Evolutionary conservation across 2,113 vertebrate genomes (phyloP).

Genomic region (Rhipidura dahli): DNA sequence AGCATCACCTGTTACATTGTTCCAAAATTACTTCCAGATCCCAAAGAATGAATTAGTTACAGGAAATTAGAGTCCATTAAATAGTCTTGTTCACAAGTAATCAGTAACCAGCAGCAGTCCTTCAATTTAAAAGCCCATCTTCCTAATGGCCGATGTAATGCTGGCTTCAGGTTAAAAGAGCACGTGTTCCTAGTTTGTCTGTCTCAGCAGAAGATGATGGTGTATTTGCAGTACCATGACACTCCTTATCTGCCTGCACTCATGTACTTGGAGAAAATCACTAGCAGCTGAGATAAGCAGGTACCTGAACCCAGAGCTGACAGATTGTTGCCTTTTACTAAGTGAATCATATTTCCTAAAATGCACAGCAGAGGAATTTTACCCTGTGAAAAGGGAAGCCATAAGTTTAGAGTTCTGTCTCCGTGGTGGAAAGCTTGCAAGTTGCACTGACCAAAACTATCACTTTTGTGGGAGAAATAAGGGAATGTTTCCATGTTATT

Average conservation of each 20-base stretch:
- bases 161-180: neutral
- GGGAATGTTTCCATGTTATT: neutral
- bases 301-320: neutral
- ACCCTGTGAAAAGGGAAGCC: neutral
- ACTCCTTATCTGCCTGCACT: constrained; percentile 6
- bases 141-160: neutral
- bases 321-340: constrained; percentile 47
- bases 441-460: neutral
- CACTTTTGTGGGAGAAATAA: neutral
- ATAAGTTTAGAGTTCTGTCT: neutral
- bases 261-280: neutral
- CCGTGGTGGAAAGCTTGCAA: neutral
- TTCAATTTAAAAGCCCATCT: neutral
- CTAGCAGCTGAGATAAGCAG: neutral
- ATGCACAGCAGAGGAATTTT: constrained; percentile 31
- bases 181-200: neutral
- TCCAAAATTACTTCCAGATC: neutral
- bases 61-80: constrained; percentile 11
- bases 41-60: neutral
- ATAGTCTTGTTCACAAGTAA: neutral
- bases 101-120: neutral
- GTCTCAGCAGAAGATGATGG: neutral
- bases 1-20: neutral
- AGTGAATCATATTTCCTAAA: constrained; percentile 52
- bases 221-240: neutral